Base-by-base conservation (phyloP, 2,888 invertebrate genomes). In the Allygus modestus region DNA sequence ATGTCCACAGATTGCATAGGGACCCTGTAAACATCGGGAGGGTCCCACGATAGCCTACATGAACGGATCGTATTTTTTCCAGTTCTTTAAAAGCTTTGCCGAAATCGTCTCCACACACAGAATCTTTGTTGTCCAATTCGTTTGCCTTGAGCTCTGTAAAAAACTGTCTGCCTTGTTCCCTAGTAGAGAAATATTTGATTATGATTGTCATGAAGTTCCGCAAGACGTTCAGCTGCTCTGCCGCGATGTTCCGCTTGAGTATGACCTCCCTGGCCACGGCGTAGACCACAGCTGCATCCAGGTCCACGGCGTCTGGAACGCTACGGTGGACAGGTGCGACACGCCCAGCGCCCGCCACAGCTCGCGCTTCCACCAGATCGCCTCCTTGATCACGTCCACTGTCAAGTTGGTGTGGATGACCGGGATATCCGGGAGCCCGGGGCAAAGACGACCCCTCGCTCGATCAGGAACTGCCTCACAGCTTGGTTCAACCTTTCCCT, bases 341-440 rank as follows among this genome's bases (percentile, higher is more conserved):
- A 73, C 43, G n/a, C 41, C 15, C 15, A 73, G 15, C 31, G 23
- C 43, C 23, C 4, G 20, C n/a, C 41, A 28, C 17, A 65, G 15
- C 65, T 15, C 26, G 4, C 5, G 7, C 17, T 65, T 28, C 17
- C 65, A 28, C 15, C 28, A 28, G 15, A 65, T 73, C 2, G 43
- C 43, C 41, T 73, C 73, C 17, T 65, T 65, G 0, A 65, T 65
- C 12, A 28, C 31, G n/a, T 65, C 31, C 15, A 65, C 65, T 28
- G 65, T 28, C 1, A 65, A 28, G 17, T 87, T 94, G 91, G 90
- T 99, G 99, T 0, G 97, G 98, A 90, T 95, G 94, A 90, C 99
- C 99, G 90, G 99, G 99, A 31, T 31, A 1, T 15, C 17, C 4
- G 65, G 65, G 4, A 65, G 15, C 87, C 87, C 82, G 83, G 79